A percentile compares a stretch with the other conserved stretches of the same genome.
These are phyloP conservation scores for Mythimna loreyi DNA, from an alignment of 2,888 invertebrate genomes.

Conservation along the genomic window DNA sequence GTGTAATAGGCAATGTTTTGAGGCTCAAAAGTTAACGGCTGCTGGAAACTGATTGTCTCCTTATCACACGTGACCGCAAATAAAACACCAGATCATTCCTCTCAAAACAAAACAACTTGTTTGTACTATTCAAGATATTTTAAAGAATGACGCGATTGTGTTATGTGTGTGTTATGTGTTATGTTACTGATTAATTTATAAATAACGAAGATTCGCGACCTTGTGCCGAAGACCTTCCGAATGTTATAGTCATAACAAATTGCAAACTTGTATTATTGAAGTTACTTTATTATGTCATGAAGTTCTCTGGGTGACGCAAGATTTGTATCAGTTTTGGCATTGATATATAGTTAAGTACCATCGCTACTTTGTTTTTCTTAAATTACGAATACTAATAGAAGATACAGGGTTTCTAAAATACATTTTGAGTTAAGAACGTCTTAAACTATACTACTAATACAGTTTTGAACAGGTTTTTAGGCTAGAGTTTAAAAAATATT, in stretches of 20 bases:
- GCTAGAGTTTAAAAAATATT: too few species aligned
- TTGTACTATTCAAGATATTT: conserved; percentile 23
- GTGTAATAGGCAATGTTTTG: neutral
- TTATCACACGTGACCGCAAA: neutral
- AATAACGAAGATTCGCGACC: conserved; percentile 54
- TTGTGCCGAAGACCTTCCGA: conserved; percentile 61
- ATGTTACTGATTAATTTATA: conserved; percentile 53
- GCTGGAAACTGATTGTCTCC: neutral
- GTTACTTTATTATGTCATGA: conserved; percentile 47
- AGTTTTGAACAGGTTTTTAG: too few species aligned
- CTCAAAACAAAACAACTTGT: neutral
- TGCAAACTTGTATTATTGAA: conserved; percentile 45
- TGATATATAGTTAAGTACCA: neutral
- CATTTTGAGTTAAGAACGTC: too few species aligned
- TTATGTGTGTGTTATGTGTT: too few species aligned
- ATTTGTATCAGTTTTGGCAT: conserved; percentile 3
- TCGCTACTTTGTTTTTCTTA: neutral
- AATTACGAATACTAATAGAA: neutral
- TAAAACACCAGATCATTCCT: neutral
- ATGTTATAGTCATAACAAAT: conserved; percentile 57
- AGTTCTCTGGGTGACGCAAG: conserved; percentile 37
- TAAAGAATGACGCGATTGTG: conserved; percentile 40
- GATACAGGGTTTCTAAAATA: too few species aligned
- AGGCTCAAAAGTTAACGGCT: neutral
- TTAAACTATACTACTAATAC: too few species aligned